Evolutionary conservation across 2,797 vertebrate species (phyloP), one percentile per base, ranked within the genome.

Genomic region (Lepilemur septentrionalis): DNA sequence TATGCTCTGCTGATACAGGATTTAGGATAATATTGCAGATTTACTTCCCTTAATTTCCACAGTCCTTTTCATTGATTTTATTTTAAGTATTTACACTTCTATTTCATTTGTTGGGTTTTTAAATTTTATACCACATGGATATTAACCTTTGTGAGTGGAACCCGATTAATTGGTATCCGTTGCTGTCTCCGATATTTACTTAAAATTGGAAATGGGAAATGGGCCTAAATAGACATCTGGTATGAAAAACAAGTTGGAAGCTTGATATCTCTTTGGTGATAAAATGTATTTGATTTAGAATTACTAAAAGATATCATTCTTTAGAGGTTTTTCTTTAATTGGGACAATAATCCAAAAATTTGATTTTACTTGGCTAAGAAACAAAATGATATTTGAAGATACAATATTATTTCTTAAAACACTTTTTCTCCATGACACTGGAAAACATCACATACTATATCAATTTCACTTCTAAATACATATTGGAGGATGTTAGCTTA

Each of bases 201-300:
- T 94, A 82, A 94, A 96, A 82, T 67, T 95, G 79, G 82, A 95
- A 97, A 61, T 50, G 2, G 82, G 82, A 94, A 97, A 67, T 57
- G 2, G 41, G 32, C 81, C 89, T 92, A 91, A 73, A 81, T 43
- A 86, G 69, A 96, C 88, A 96, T 81, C 50, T 96, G 69, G 65
- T 76, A 59, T 93, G 35, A 93, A 93, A 72, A 90, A 80, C 25
- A 95, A 83, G 48, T 50, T 59, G 35, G 94, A 67, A 88, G 38
- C 17, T 75, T 92, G 61, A 12, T 55, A 69, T 95, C 30, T 91
- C 63, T 65, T 97, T 94, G 82, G 65, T 86, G 63, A 91, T 59
- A 88, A 91, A 91, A 96, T 89, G 70, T 48, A 89, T 95, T 95
- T 82, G 15, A 93, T 67, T 76, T 95, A 86, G 25, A 93, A 91